Evolutionary conservation across 2,113 vertebrate genomes (phyloP).

Genomic region (Sturnira hondurensis): DNA sequence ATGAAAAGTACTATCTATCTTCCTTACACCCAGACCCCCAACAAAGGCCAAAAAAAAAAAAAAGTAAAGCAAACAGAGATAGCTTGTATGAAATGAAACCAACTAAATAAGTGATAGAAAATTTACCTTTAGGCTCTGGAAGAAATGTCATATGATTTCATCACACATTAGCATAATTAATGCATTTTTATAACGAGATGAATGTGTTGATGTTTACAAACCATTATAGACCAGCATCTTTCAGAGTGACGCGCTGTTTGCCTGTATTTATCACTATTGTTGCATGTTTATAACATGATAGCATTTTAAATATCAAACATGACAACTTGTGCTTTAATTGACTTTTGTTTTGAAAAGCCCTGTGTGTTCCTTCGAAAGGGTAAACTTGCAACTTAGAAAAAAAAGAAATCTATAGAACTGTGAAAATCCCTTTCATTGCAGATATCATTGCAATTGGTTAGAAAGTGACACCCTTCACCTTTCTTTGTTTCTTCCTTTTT

Average conservation of each 20-base stretch:
- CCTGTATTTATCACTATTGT: conserved; percentile 23
- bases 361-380: conserved; percentile 48
- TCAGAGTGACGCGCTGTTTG: neutral
- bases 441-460: conserved; percentile 50
- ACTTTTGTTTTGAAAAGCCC: conserved; percentile 61
- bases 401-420: conserved; percentile 42
- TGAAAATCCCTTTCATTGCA: conserved; percentile 52
- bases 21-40: neutral
- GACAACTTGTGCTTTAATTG: conserved; percentile 48
- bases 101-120: neutral
- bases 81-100: neutral
- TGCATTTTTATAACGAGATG: conserved; percentile 18
- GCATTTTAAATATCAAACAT: conserved; percentile 42
- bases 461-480: conserved; percentile 55
- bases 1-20: conserved; percentile 31
- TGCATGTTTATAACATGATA: conserved; percentile 9
- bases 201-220: neutral
- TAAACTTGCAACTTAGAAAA: conserved; percentile 52
- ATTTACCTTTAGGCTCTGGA: neutral
- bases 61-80: conserved; percentile 5
- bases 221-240: neutral
- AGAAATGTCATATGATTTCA: conserved; percentile 16
- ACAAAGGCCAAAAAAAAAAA: conserved; percentile 26
- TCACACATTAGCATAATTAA: conserved; percentile 2
- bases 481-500: conserved; percentile 25